These are phyloP conservation scores for Calliopum simillimum DNA, from an alignment of 2,888 invertebrate species.

Conservation along the genomic window DNA sequence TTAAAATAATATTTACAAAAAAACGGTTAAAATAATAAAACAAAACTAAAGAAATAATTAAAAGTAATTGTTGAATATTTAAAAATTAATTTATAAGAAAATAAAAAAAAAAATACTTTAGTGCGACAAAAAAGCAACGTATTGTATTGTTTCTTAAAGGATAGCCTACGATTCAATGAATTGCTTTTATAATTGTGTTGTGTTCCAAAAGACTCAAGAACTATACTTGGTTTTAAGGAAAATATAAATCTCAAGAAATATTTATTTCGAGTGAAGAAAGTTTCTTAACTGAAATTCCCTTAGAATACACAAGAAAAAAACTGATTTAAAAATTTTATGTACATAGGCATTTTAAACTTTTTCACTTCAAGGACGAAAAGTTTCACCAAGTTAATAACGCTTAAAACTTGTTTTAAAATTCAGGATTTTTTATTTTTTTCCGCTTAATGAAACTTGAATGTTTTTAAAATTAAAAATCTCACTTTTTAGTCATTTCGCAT, in stretches of 20 bases:
- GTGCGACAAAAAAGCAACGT: too few species aligned
- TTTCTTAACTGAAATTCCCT: too few species aligned
- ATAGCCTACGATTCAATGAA: too few species aligned
- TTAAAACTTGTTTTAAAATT: neutral
- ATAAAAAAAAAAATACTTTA: neutral
- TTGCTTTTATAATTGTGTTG: too few species aligned
- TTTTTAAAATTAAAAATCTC: neutral
- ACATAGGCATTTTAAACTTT: neutral
- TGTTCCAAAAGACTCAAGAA: too few species aligned
- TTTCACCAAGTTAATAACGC: neutral
- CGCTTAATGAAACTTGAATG: neutral
- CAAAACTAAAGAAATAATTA: neutral
- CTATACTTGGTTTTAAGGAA: too few species aligned
- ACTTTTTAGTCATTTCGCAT: too few species aligned
- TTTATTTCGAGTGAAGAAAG: neutral
- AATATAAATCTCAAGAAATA: neutral
- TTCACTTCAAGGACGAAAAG: neutral
- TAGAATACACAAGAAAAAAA: too few species aligned
- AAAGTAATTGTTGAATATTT: slow-evolving; percentile 6
- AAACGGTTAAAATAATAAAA: slow-evolving; percentile 6
- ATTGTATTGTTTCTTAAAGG: too few species aligned
- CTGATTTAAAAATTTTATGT: too few species aligned
- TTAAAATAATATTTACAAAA: slow-evolving; percentile 3
- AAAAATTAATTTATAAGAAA: neutral
- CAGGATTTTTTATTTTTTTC: neutral